Percentiles rank a stretch among this genome's conserved stretches.
Conservation (phyloP, 2,888 invertebrate genomes). For the Ophion ventricosus region DNA sequence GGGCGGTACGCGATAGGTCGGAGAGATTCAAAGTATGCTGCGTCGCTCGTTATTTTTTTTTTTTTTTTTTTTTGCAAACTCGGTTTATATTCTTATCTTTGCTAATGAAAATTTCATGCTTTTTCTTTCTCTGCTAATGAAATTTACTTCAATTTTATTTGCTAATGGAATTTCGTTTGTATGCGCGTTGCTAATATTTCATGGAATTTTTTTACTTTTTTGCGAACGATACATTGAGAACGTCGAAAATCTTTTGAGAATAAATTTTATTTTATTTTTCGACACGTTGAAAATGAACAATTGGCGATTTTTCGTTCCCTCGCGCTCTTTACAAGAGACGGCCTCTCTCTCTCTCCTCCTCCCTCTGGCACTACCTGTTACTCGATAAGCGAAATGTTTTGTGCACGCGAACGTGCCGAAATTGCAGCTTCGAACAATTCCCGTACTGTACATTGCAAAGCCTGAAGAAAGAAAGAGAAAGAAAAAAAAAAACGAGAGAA, state of each 20-base stretch:
- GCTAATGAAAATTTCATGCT: not conserved
- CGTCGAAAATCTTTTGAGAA: not conserved
- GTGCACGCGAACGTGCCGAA: slow-evolving; percentile 61
- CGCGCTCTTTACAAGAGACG: slow-evolving; percentile 20
- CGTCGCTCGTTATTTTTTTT: slow-evolving; percentile 28
- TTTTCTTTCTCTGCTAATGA: not conserved
- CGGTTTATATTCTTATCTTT: not conserved
- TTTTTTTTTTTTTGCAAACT: slow-evolving; percentile 1
- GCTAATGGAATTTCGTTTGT: not conserved
- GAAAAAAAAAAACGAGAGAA: not conserved
- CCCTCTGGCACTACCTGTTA: slow-evolving; percentile 35
- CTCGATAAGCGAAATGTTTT: slow-evolving; percentile 37
- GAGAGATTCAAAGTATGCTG: slow-evolving; percentile 45
- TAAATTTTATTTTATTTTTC: not conserved
- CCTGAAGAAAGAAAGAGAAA: slow-evolving; percentile 55
- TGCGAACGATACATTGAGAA: slow-evolving; percentile 1
- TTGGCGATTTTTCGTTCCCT: not conserved
- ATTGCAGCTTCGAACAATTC: slow-evolving; percentile 63
- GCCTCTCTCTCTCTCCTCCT: slow-evolving; percentile 15
- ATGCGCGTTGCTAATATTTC: too few relatives aligned
- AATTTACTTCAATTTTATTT: not conserved
- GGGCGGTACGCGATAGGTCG: not conserved
- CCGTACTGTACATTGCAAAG: slow-evolving; percentile 67
- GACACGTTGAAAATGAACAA: slow-evolving; percentile 7
- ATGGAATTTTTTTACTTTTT: not conserved